phyloP scores from a whole-genome alignment of 2,113 vertebrate genomes.

The Diadophis punctatus region DNA sequence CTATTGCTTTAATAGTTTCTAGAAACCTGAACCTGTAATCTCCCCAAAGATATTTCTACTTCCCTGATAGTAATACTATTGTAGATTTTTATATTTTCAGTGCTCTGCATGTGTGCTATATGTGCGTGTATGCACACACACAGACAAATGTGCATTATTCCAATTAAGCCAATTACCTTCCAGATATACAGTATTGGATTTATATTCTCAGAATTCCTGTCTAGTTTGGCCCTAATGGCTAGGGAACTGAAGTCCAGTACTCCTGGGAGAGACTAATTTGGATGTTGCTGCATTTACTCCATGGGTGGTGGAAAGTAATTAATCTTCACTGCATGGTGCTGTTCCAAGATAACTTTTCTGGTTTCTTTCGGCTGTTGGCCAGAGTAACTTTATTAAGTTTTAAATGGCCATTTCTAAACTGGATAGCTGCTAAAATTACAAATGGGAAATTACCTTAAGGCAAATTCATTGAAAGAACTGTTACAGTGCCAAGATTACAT shows the following conservation, averaged over 20 bases:
- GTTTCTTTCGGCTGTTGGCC: constrained; percentile 13
- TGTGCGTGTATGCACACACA: background rate
- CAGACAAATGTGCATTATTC: background rate
- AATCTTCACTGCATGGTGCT: background rate
- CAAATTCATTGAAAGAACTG: constrained; percentile 22
- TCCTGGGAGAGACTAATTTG: background rate
- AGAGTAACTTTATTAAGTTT: constrained; percentile 24
- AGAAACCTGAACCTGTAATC: background rate
- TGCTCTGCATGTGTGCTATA: background rate
- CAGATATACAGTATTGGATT: background rate
- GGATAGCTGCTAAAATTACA: constrained; percentile 26
- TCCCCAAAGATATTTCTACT: background rate
- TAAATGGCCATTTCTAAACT: constrained; percentile 22
- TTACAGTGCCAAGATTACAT: constrained; percentile 25
- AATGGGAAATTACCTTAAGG: constrained; percentile 27
- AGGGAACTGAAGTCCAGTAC: background rate
- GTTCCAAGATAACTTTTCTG: background rate
- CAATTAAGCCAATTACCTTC: background rate
- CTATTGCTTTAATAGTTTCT: background rate
- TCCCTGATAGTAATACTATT: background rate
- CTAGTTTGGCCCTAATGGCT: background rate
- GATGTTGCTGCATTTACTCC: background rate
- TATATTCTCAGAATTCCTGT: background rate
- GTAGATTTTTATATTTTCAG: background rate
- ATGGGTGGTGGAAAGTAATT: constrained; percentile 5